These are phyloP conservation scores for Luscinia luscinia DNA, from an alignment of 2,797 vertebrate genomes.

Conservation along the genomic window DNA sequence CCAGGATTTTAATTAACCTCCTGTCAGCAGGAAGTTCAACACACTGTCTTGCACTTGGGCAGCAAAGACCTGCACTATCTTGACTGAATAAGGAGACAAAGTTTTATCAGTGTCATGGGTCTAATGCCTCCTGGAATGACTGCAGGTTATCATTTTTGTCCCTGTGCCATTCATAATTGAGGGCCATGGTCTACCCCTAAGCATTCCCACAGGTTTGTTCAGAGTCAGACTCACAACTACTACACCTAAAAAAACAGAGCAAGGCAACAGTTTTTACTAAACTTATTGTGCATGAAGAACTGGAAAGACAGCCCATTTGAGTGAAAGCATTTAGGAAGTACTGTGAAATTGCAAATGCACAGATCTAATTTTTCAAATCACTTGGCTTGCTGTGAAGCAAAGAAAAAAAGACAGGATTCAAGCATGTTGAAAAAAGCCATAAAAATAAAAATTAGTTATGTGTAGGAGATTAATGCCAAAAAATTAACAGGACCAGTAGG, in stretches of 20 bases:
- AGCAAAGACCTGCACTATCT: neutral
- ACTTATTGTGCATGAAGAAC: constrained; percentile 37
- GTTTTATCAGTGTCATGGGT: neutral
- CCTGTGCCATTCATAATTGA: neutral
- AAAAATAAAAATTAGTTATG: constrained; percentile 82
- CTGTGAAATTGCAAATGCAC: constrained; percentile 70
- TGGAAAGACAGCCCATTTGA: constrained; percentile 51
- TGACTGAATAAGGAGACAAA: neutral
- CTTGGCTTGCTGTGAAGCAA: constrained; percentile 73
- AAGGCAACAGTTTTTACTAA: constrained; percentile 41
- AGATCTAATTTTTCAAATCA: constrained; percentile 78
- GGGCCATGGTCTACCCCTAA: neutral
- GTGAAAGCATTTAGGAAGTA: constrained; percentile 68
- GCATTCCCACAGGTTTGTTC: neutral
- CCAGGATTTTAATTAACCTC: neutral
- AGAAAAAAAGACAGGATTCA: constrained; percentile 58
- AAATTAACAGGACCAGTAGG: constrained; percentile 87
- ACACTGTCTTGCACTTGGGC: neutral
- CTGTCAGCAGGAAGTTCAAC: neutral
- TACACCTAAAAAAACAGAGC: neutral
- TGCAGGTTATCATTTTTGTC: neutral
- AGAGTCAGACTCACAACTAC: neutral
- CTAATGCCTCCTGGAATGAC: neutral
- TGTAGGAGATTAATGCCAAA: constrained; percentile 84
- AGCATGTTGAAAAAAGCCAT: constrained; percentile 46